Percentiles rank a stretch among this genome's conserved stretches.
Evolutionary conservation across 1,140 invertebrate species (phyloP).

Genomic region (Idris sp.): DNA sequence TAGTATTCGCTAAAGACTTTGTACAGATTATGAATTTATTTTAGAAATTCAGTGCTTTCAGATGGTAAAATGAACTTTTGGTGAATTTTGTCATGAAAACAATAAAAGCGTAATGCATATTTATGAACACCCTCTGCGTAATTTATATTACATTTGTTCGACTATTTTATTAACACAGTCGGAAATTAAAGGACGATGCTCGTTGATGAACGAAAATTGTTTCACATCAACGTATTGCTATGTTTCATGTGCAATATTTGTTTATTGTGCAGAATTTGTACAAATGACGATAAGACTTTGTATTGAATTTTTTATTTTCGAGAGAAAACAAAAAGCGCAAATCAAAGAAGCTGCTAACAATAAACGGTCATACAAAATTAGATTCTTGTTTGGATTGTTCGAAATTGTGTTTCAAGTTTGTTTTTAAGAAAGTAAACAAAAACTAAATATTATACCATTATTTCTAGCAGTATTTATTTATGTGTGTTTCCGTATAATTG

Average conservation of each 20-base stretch:
- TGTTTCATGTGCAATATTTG: too few relatives aligned
- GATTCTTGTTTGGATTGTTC: not conserved
- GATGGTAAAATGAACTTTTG: slow-evolving; percentile 12
- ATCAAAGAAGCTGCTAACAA: slow-evolving; percentile 14
- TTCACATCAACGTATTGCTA: too few relatives aligned
- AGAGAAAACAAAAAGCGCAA: slow-evolving; percentile 9
- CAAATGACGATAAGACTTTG: slow-evolving; percentile 5
- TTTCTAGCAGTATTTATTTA: slow-evolving; percentile 23
- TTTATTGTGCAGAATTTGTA: too few relatives aligned
- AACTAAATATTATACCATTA: slow-evolving; percentile 22
- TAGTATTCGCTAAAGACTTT: too few relatives aligned
- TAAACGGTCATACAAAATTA: not conserved
- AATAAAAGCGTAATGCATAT: slow-evolving; percentile 20
- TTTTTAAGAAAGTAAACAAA: too few relatives aligned
- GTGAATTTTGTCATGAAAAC: slow-evolving; percentile 45
- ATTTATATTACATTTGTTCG: slow-evolving; percentile 7
- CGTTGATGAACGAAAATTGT: too few relatives aligned
- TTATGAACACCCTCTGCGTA: slow-evolving; percentile 2
- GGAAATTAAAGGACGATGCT: too few relatives aligned
- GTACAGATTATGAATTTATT: too few relatives aligned
- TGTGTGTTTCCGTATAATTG: slow-evolving; percentile 22
- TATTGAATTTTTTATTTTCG: slow-evolving; percentile 8
- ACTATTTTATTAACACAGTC: slow-evolving; percentile 6
- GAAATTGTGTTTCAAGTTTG: too few relatives aligned
- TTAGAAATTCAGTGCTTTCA: too few relatives aligned